A percentile compares a stretch with the other conserved stretches of the same genome.
Evolutionary conservation across 2,797 vertebrate species (phyloP).

Genomic region (Sebastes kiyomatsui): DNA sequence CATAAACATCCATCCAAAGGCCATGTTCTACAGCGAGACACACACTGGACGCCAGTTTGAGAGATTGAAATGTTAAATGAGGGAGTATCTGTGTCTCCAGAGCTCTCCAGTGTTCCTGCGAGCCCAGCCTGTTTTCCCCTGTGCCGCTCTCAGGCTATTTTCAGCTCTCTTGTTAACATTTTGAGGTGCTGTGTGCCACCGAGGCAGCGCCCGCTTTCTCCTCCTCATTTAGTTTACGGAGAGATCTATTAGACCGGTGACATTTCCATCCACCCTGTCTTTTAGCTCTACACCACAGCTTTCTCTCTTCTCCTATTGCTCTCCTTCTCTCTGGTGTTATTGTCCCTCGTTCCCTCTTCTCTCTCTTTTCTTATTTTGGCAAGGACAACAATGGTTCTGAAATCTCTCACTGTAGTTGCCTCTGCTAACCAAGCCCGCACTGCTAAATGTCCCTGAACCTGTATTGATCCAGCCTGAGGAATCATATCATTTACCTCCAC

Average conservation of each 20-base stretch:
- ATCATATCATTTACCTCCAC: constrained; percentile 66
- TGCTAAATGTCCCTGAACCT: constrained; percentile 57
- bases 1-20: background rate
- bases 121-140: background rate
- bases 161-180: constrained; percentile 67
- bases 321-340: background rate
- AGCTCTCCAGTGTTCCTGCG: background rate
- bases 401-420: constrained; percentile 29
- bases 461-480: constrained; percentile 67
- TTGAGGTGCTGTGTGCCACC: constrained; percentile 47
- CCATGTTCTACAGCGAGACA: background rate
- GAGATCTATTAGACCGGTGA: constrained; percentile 56
- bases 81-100: background rate
- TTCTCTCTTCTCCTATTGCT: background rate
- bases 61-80: constrained; percentile 6
- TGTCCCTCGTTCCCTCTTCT: background rate
- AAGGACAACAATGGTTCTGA: constrained; percentile 18
- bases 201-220: constrained; percentile 28
- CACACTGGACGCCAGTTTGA: background rate
- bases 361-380: background rate
- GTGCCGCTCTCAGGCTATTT: constrained; percentile 29
- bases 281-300: constrained; percentile 5
- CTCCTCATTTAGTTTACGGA: constrained; percentile 64
- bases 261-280: constrained; percentile 59
- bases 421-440: constrained; percentile 18